Evolutionary conservation across 2,888 invertebrate genomes (phyloP).

Genomic region (Polydrusus pterygomalis): DNA sequence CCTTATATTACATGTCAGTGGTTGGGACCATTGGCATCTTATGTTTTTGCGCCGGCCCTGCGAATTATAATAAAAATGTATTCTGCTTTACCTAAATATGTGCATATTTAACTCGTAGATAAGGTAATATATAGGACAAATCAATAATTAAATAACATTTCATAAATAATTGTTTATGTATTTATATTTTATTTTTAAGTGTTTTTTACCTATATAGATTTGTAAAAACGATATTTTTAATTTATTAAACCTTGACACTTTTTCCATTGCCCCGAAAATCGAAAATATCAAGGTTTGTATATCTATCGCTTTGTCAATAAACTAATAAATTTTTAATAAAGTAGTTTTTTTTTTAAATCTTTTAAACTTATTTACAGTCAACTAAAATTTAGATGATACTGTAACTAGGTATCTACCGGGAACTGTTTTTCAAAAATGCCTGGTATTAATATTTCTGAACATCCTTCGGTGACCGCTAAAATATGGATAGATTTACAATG

Average conservation of each 20-base stretch:
- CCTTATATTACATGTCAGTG: too few relatives aligned
- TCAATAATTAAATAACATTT: not conserved
- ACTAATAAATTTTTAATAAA: not conserved
- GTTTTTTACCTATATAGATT: not conserved
- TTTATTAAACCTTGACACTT: slow-evolving; percentile 3
- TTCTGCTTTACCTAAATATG: not conserved
- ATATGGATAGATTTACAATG: too few relatives aligned
- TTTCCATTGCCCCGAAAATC: not conserved
- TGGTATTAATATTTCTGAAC: too few relatives aligned
- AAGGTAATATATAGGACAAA: not conserved
- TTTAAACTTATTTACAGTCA: not conserved
- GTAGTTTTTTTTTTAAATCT: not conserved
- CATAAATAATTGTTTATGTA: slow-evolving; percentile 22
- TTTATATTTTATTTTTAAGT: slow-evolving; percentile 5
- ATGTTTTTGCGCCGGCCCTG: too few relatives aligned
- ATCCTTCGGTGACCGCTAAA: too few relatives aligned
- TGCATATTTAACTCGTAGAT: not conserved
- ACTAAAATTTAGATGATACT: too few relatives aligned
- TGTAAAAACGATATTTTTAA: slow-evolving; percentile 6
- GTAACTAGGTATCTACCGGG: too few relatives aligned
- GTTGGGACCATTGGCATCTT: too few relatives aligned
- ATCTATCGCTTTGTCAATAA: slow-evolving; percentile 3
- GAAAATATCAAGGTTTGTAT: not conserved
- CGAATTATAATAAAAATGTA: too few relatives aligned
- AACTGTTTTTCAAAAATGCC: too few relatives aligned